Conservation (phyloP, 2,113 vertebrate species). For the Channa maculata region DNA sequence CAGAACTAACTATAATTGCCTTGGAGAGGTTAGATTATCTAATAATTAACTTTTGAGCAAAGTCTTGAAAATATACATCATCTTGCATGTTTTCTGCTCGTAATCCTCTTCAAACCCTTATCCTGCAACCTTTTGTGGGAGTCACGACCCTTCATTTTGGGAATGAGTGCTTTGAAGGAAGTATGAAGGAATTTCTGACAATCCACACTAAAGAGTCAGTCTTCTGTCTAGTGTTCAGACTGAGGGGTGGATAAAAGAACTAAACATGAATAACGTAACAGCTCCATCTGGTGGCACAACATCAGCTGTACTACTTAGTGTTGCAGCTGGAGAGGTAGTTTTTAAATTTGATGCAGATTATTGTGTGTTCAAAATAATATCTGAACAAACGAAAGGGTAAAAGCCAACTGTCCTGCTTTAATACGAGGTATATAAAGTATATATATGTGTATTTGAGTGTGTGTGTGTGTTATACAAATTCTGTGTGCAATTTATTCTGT, state of each 20-base stretch:
- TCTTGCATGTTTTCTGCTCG: too few species aligned
- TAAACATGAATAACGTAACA: conserved; percentile 20
- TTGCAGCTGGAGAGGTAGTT: not conserved
- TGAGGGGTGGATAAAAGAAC: not conserved
- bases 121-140: not conserved
- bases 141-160: not conserved
- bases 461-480: too few species aligned
- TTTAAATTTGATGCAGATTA: not conserved
- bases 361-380: not conserved
- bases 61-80: too few species aligned
- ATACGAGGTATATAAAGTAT: too few species aligned
- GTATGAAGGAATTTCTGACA: too few species aligned
- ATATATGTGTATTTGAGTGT: too few species aligned
- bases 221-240: not conserved
- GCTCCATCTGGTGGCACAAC: conserved; percentile 72
- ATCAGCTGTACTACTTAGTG: conserved; percentile 24
- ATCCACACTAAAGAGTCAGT: too few species aligned
- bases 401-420: too few species aligned
- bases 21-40: too few species aligned
- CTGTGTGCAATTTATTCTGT: not conserved
- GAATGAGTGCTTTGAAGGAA: too few species aligned
- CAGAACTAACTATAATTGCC: too few species aligned
- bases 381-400: not conserved
- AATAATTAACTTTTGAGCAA: too few species aligned
- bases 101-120: not conserved